Conservation (phyloP, 2,888 invertebrate species). For the Chaetogeoica ovagalla region DNA sequence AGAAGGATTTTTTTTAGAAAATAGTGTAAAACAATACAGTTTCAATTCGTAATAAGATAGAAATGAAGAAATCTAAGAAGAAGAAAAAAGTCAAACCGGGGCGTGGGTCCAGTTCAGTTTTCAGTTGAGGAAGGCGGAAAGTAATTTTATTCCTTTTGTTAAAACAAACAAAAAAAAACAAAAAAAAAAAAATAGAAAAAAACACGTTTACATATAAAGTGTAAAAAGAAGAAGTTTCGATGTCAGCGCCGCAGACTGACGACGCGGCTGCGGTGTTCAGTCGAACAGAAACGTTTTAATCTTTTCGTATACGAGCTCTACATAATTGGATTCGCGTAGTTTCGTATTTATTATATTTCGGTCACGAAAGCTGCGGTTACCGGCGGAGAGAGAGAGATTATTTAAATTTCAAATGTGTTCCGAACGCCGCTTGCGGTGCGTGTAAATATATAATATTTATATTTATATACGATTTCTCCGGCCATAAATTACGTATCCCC, state of each 20-base stretch:
- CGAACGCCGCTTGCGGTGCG: not conserved
- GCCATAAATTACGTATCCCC: slow-evolving; percentile 9
- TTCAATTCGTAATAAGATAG: too few relatives aligned
- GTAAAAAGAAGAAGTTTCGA: not conserved
- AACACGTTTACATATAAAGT: not conserved
- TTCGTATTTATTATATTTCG: too few relatives aligned
- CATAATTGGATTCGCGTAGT: slow-evolving; percentile 3
- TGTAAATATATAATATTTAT: not conserved
- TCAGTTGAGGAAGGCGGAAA: too few relatives aligned
- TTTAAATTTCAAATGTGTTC: slow-evolving; percentile 30
- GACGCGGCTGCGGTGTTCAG: too few relatives aligned
- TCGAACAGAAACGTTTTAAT: slow-evolving; percentile 15
- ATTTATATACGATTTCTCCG: not conserved
- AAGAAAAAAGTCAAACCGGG: too few relatives aligned
- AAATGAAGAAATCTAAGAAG: too few relatives aligned
- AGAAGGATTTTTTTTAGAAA: too few relatives aligned
- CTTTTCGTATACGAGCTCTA: not conserved
- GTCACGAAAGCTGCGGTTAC: not conserved
- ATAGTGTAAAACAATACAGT: too few relatives aligned
- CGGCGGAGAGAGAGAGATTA: not conserved
- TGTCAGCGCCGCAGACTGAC: not conserved
- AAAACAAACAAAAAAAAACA: too few relatives aligned
- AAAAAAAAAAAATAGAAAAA: too few relatives aligned
- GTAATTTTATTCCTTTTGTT: too few relatives aligned
- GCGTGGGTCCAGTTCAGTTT: too few relatives aligned